A percentile compares a stretch with the other conserved stretches of the same genome.
These are phyloP conservation scores for Scopus umbretta DNA, from an alignment of 2,113 vertebrate genomes.

Conservation along the genomic window DNA sequence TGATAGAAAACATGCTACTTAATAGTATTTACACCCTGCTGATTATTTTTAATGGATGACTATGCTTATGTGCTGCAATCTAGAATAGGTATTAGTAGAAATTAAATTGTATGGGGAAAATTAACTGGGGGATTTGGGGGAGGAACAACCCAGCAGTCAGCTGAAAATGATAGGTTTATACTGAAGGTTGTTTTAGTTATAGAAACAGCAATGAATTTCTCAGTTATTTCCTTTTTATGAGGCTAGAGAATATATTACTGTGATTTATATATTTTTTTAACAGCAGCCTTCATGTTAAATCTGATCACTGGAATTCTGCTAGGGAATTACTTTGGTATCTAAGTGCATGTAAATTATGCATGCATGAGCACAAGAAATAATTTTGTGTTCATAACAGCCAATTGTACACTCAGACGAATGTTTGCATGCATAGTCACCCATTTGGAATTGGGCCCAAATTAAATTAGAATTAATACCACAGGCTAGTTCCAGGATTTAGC, in stretches of 20 bases:
- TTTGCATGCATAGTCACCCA: conserved; percentile 31
- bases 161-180: background rate
- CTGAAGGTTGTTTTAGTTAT: background rate
- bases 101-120: background rate
- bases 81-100: background rate
- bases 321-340: conserved; percentile 2
- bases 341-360: conserved; percentile 2
- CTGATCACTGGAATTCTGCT: background rate
- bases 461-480: conserved; percentile 16
- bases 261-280: background rate
- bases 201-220: background rate
- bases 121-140: background rate
- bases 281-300: background rate
- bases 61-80: background rate
- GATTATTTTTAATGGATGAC: background rate
- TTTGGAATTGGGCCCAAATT: conserved; percentile 30
- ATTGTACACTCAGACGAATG: background rate
- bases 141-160: background rate
- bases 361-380: conserved; percentile 1
- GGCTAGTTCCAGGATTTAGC: conserved; percentile 5
- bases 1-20: background rate
- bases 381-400: conserved; percentile 29
- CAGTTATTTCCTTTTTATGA: background rate
- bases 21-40: background rate
- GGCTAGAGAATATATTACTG: background rate